Percentiles rank a stretch among this genome's conserved stretches.
Conservation (phyloP, 2,797 vertebrate genomes). For the Neosilurus mollespiculum region DNA sequence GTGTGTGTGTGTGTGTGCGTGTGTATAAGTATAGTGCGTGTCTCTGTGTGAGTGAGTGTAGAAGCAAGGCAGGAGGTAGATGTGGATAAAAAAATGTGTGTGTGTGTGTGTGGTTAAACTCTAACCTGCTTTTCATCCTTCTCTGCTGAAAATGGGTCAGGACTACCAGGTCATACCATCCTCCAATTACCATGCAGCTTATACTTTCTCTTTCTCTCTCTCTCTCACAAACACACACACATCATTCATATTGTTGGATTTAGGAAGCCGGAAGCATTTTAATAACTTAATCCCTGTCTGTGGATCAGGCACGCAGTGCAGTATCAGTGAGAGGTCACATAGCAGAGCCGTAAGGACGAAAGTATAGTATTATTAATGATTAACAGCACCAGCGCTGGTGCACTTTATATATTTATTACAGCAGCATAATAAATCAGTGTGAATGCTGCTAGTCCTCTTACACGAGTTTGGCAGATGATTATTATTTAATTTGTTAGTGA, state of each 20-base stretch:
- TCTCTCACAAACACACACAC: conserved; percentile 17
- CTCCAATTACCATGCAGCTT: conserved; percentile 55
- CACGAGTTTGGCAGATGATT: neutral
- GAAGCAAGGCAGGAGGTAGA: neutral
- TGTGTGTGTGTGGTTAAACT: conserved; percentile 61
- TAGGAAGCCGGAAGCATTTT: conserved; percentile 64
- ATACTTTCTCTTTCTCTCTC: conserved; percentile 56
- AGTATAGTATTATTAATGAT: conserved; percentile 4
- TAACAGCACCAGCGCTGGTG: neutral
- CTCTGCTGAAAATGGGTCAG: conserved; percentile 71
- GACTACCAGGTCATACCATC: conserved; percentile 36
- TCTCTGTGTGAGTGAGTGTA: conserved; percentile 6
- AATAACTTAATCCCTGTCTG: conserved; percentile 70
- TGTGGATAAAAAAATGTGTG: conserved; percentile 15
- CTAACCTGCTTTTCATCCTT: conserved; percentile 66
- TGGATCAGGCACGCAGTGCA: conserved; percentile 42
- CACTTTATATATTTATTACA: neutral
- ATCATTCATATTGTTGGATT: conserved; percentile 72
- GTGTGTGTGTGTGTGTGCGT: conserved; percentile 42
- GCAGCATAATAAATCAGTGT: neutral
- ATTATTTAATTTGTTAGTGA: neutral
- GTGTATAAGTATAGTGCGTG: conserved; percentile 47
- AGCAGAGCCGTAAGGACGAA: neutral
- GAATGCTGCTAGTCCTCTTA: neutral
- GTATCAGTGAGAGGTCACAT: conserved; percentile 44